phyloP scores from a whole-genome alignment of 1,140 invertebrate genomes.

The Calycopis cecrops region DNA sequence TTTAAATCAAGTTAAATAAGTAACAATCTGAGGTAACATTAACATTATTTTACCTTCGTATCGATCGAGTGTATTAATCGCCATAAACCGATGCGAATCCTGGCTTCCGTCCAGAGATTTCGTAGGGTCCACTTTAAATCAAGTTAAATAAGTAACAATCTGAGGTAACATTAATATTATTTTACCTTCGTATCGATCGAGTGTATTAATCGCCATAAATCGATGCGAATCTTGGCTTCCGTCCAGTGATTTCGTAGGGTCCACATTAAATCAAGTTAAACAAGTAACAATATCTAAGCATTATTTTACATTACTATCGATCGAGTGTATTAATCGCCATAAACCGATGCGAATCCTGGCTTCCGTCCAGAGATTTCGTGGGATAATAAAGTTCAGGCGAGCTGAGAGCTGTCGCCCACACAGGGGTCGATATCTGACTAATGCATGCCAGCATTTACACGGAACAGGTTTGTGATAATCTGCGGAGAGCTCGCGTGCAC shows the following conservation, averaged over 20 bases:
- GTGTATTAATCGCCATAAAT: slow-evolving; percentile 8
- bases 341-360: slow-evolving; percentile 21
- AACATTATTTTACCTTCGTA: too few relatives aligned
- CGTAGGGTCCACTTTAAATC: slow-evolving; percentile 6
- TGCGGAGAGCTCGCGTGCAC: slow-evolving; percentile 33
- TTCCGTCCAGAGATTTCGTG: slow-evolving; percentile 24
- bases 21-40: too few relatives aligned
- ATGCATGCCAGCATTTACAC: slow-evolving; percentile 53
- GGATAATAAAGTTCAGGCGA: slow-evolving; percentile 20
- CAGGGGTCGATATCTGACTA: slow-evolving; percentile 56
- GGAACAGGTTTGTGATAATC: slow-evolving; percentile 61
- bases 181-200: slow-evolving; percentile 8
- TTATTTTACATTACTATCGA: slow-evolving; percentile 4
- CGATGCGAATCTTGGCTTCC: slow-evolving; percentile 22
- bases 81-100: slow-evolving; percentile 18
- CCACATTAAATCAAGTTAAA: too few relatives aligned
- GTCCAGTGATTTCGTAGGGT: slow-evolving; percentile 23
- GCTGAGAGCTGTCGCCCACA: slow-evolving; percentile 41
- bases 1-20: too few relatives aligned
- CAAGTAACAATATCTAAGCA: background rate
- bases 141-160: background rate
- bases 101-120: slow-evolving; percentile 27
- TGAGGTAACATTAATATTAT: slow-evolving; percentile 3
- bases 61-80: slow-evolving; percentile 3
- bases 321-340: slow-evolving; percentile 3